phyloP scores from a whole-genome alignment of 1,140 invertebrate genomes.

The Asobara japonica region DNA sequence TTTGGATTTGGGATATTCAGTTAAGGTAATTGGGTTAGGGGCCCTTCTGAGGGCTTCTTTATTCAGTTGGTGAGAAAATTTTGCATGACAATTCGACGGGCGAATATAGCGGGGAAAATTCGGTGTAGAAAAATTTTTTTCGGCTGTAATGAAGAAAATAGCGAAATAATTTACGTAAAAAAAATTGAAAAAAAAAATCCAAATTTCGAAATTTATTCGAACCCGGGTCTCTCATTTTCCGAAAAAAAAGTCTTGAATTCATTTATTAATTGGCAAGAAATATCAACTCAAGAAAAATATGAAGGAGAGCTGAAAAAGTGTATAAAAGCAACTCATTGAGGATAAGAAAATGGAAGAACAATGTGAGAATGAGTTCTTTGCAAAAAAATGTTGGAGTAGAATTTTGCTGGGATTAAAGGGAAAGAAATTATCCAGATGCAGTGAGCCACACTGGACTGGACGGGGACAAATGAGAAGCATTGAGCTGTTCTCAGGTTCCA shows the following conservation, averaged over 20 bases:
- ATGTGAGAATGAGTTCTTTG: not conserved
- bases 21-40: not conserved
- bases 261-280: not conserved
- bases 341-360: conserved; percentile 13
- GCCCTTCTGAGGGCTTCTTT: not conserved
- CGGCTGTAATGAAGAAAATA: no score
- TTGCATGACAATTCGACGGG: not conserved
- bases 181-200: not conserved
- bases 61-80: not conserved
- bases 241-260: not conserved
- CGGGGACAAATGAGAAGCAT: conserved; percentile 48
- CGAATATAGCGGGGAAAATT: no score
- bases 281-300: not conserved
- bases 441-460: conserved; percentile 34
- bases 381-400: conserved; percentile 16
- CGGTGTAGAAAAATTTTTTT: no score
- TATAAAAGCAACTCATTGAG: not conserved
- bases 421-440: conserved; percentile 51
- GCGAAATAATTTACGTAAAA: no score
- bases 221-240: not conserved
- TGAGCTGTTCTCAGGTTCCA: conserved; percentile 33
- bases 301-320: not conserved
- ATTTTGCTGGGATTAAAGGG: conserved; percentile 45
- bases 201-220: not conserved
- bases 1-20: not conserved